phyloP scores from a whole-genome alignment of 2,113 vertebrate species.

The Halcyon senegalensis region DNA sequence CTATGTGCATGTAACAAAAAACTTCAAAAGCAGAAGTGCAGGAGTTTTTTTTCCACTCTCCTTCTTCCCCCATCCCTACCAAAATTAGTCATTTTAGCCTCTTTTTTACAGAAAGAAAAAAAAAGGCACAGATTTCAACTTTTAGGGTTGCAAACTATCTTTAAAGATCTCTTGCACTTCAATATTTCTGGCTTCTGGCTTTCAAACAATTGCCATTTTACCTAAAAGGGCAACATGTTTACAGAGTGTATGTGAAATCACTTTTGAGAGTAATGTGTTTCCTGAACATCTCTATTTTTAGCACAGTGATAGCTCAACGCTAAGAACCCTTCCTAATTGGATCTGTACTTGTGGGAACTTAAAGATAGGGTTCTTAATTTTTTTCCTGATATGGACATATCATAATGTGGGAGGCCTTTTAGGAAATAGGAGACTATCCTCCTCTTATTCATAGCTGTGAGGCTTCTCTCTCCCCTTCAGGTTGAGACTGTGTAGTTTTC shows the following conservation, averaged over 20 bases:
- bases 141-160: background rate
- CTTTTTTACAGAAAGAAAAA: background rate
- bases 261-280: conserved; percentile 26
- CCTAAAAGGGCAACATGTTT: conserved; percentile 30
- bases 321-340: background rate
- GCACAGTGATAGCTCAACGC: background rate
- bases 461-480: background rate
- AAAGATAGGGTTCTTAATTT: conserved; percentile 1
- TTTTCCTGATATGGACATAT: background rate
- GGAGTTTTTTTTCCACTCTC: background rate
- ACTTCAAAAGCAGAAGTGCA: background rate
- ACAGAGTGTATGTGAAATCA: background rate
- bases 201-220: conserved; percentile 41
- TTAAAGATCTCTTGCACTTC: background rate
- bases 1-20: background rate
- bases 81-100: background rate
- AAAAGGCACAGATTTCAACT: background rate
- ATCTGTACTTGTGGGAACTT: background rate
- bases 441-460: background rate
- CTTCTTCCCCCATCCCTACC: background rate
- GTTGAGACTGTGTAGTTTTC: background rate
- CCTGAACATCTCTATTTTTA: conserved; percentile 41
- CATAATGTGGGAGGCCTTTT: background rate
- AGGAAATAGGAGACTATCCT: background rate
- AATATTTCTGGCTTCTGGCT: conserved; percentile 16